Base-by-base conservation (phyloP, 2,888 invertebrate genomes). In the Empis livida region DNA sequence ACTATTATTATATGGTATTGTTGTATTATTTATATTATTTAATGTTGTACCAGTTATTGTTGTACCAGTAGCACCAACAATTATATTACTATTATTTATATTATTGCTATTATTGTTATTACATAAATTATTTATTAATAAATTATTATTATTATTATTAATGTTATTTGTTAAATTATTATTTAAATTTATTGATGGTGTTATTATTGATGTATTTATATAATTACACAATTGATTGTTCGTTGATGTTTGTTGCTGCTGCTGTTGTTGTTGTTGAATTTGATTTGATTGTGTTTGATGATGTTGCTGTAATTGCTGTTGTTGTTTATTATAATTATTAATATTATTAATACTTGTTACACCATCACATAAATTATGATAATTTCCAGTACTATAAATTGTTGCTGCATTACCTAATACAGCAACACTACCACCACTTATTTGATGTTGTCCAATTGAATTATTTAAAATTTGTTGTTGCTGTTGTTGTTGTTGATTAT, bases 11-110 rank as follows among this genome's bases (percentile, higher is more conserved):
- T 53, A 55, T 54, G 23, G 43, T 47, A 44, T 15, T 35, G 47
- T 27, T 32, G 41, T 44, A 56, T 59, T 61, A 56, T 61, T 61
- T 56, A 58, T 63, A 56, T 61, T 61, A 55, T 56, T 60, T 57
- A 54, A 48, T 38, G 48, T 42, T 32, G 32, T 31, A 16, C 35
- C 41, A n/a, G 41, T 15, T 14, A 40, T 27, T 17, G 49, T 46
- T 50, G 51, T 23, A 52, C 48, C 49, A 16, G 50, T 50, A 49
- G 50, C 51, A 52, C 51, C 51, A 52, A 51, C 50, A 42, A 32
- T 39, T 31, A 14, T 46, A 52, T 50, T 50, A 50, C 50, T 50
- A 55, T 54, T 55, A 55, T 49, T 54, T 50, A 50, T 53, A 54
- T 54, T 56, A 55, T 56, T 55, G 55, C 53, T 57, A 56, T 55